Evolutionary conservation across 2,797 vertebrate genomes (phyloP).

Genomic region (Neomorphus geoffroyi): DNA sequence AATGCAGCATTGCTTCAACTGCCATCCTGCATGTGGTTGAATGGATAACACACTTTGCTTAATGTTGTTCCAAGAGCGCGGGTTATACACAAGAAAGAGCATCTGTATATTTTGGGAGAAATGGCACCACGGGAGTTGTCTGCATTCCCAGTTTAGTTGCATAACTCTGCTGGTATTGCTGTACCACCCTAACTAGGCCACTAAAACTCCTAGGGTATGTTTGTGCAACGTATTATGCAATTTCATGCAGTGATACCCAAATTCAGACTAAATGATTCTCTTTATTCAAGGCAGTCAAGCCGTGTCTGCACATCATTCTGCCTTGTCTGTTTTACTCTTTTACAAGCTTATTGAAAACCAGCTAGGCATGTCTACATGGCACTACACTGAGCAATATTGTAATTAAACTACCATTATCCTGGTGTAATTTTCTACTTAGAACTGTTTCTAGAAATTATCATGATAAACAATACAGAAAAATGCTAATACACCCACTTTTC

Average conservation of each 20-base stretch:
- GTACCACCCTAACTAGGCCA: conserved; percentile 48
- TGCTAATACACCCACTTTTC: background rate
- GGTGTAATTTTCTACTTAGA: background rate
- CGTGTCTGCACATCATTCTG: background rate
- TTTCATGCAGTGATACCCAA: conserved; percentile 17
- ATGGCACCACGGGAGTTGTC: background rate
- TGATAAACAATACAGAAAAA: background rate
- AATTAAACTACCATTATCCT: background rate
- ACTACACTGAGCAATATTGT: background rate
- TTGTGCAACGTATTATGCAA: background rate
- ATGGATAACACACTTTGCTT: background rate
- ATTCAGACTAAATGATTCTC: background rate
- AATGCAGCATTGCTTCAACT: rapidly evolving
- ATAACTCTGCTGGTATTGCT: conserved; percentile 41
- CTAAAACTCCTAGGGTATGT: background rate
- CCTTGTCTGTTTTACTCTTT: background rate
- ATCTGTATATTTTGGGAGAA: background rate
- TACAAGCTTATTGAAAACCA: background rate
- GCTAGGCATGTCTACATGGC: background rate
- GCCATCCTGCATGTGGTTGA: background rate
- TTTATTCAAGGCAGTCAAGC: background rate
- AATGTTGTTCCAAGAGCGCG: background rate
- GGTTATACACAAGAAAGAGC: background rate
- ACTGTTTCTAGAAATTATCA: background rate
- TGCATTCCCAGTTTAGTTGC: background rate